A percentile compares a stretch with the other conserved stretches of the same genome.
These are phyloP conservation scores for Microplitis manilae DNA, from an alignment of 2,888 invertebrate genomes.

Conservation along the genomic window DNA sequence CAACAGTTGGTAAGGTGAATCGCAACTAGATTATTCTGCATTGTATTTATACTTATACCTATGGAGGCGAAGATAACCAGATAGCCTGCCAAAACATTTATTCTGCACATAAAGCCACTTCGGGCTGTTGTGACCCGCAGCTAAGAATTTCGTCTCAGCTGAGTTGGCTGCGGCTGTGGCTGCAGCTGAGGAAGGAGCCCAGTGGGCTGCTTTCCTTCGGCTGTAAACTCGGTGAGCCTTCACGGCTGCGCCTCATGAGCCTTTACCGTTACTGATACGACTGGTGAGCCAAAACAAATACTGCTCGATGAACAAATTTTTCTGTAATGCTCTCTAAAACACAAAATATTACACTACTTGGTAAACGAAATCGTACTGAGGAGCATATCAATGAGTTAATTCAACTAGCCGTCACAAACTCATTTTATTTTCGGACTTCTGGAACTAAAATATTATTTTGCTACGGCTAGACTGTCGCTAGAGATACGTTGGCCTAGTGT, in stretches of 20 bases:
- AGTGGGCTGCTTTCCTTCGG: background rate
- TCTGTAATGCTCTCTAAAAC: background rate
- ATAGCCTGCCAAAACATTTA: background rate
- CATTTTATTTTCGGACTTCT: too few species aligned
- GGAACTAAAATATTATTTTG: too few species aligned
- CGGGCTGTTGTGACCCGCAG: background rate
- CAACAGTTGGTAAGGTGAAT: conserved; percentile 54
- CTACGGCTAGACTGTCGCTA: too few species aligned
- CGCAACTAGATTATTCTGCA: conserved; percentile 43
- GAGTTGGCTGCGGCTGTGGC: background rate
- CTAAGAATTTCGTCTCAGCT: background rate
- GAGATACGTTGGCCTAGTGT: too few species aligned
- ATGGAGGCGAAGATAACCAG: background rate
- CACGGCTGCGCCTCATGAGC: conserved; percentile 6
- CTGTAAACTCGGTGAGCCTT: background rate
- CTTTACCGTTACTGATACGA: background rate
- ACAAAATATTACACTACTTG: conserved; percentile 4
- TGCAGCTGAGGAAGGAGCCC: too few species aligned
- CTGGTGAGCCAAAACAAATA: background rate
- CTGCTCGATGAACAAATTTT: background rate
- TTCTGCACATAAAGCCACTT: background rate
- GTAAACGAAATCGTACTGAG: conserved; percentile 1
- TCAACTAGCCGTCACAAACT: background rate
- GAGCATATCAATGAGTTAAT: background rate
- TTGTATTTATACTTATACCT: conserved; percentile 1